phyloP scores from a whole-genome alignment of 2,113 vertebrate species.

The Picathartes gymnocephalus region DNA sequence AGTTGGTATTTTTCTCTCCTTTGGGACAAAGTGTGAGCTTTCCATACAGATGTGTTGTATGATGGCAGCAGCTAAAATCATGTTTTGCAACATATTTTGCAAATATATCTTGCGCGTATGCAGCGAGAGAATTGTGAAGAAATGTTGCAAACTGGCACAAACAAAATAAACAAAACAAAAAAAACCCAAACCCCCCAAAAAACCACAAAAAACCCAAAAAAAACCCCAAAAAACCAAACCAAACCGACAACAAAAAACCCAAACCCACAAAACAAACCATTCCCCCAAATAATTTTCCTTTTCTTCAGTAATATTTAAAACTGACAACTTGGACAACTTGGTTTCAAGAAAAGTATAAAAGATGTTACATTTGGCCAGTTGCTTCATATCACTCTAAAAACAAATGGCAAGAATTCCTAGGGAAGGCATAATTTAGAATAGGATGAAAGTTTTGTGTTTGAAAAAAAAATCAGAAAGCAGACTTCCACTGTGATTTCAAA shows the following conservation, averaged over 20 bases:
- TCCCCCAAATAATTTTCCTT: background rate
- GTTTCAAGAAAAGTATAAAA: background rate
- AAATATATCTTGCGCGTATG: no score
- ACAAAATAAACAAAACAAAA: background rate
- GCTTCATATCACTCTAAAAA: background rate
- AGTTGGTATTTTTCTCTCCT: background rate
- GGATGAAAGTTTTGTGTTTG: background rate
- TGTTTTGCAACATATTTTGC: background rate
- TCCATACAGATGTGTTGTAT: background rate
- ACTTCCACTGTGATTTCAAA: background rate
- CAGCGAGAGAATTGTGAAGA: background rate
- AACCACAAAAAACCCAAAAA: background rate
- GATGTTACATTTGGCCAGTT: background rate
- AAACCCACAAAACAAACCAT: no score
- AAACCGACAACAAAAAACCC: background rate
- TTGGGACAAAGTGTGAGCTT: background rate
- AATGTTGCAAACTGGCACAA: background rate
- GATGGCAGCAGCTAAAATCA: background rate
- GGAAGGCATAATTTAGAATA: background rate
- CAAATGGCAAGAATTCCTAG: background rate
- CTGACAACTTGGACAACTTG: background rate
- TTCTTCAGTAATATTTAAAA: background rate
- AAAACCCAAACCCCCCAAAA: background rate
- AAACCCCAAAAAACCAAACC: fast-evolving
- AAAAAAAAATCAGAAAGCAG: background rate